Percentiles rank a stretch among this genome's conserved stretches.
These are phyloP conservation scores for Monoplex corrugatus DNA, from an alignment of 2,888 invertebrate genomes.

Conservation along the genomic window DNA sequence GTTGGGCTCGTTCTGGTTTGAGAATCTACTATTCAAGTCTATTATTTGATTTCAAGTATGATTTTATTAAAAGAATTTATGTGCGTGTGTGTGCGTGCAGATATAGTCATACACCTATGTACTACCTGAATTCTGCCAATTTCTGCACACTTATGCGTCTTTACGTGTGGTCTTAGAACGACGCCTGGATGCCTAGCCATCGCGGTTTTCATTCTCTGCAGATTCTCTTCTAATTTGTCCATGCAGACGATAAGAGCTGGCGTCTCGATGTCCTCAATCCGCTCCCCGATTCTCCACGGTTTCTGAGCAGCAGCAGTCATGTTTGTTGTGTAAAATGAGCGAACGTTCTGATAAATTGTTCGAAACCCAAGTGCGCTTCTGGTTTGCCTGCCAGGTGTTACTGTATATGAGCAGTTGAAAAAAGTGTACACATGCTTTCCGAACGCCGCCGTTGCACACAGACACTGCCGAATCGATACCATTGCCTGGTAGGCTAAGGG, in stretches of 20 bases:
- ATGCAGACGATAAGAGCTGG: conserved; percentile 55
- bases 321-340: not conserved
- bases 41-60: too few species aligned
- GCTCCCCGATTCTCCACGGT: conserved; percentile 55
- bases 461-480: too few species aligned
- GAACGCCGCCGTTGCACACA: too few species aligned
- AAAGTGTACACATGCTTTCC: too few species aligned
- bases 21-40: too few species aligned
- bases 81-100: not conserved
- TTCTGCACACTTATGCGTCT: conserved; percentile 55
- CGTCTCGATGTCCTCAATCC: conserved; percentile 51
- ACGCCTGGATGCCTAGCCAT: conserved; percentile 53
- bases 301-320: conserved; percentile 27
- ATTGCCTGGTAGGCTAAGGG: too few species aligned
- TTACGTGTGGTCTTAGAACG: conserved; percentile 50
- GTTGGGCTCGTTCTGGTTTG: too few species aligned
- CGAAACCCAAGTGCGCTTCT: too few species aligned
- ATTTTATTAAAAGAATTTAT: too few species aligned
- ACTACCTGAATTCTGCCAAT: conserved; percentile 54
- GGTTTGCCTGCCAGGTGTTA: too few species aligned
- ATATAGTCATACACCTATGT: not conserved
- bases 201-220: conserved; percentile 46
- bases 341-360: not conserved
- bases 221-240: conserved; percentile 53
- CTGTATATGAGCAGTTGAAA: too few species aligned